Base-by-base conservation (phyloP, 1,140 invertebrate species). In the Cotesia vestalis region DNA sequence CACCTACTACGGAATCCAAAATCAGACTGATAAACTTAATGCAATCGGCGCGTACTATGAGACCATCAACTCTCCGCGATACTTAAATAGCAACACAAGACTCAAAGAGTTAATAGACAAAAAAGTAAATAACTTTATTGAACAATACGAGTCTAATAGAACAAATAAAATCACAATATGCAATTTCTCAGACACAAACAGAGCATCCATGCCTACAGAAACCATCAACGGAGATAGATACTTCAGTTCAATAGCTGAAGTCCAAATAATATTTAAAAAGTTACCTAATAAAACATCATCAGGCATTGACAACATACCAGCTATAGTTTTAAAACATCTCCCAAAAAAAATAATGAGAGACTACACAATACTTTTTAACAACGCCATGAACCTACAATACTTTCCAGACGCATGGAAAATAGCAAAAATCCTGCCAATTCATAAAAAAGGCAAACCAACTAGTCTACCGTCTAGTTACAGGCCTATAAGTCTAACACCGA, bases 351-450 rank as follows among this genome's bases (percentile, higher is more conserved):
- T 66, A 46, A 70, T 35, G 4, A 40, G 20, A 64, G 60, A 34
- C 4, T 55, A 46, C 1, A 59, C 62, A 1, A 59, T 57, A 17
- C 4, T 73, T 6, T 73, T 73, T n/a, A 70, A 73, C 40, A 73
- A 73, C 14, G 12, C 61, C 6, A 14, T 73, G 12, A 73, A 73
- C n/a, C 14, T 27, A 1, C 11, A 59, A 6, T 70, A 69, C 11
- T 73, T 73, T 35, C 72, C 72, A 14, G 11, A n/a, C 8, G 35
- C n/a, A 27, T 73, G 67, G 72, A 73, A 73, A 70, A 11, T 17
- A 27, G 71, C 71, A 0, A 72, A 61, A 62, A 46, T 72, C 4
- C n/a, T 72, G 4, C 70, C 70, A 1, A 66, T 72, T 2, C 11
- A 9, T 20, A 69, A 69, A 73, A 69, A 52, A 36, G 59, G 14